Evolutionary conservation across 2,113 vertebrate genomes (phyloP).

Genomic region (Hemicordylus capensis): DNA sequence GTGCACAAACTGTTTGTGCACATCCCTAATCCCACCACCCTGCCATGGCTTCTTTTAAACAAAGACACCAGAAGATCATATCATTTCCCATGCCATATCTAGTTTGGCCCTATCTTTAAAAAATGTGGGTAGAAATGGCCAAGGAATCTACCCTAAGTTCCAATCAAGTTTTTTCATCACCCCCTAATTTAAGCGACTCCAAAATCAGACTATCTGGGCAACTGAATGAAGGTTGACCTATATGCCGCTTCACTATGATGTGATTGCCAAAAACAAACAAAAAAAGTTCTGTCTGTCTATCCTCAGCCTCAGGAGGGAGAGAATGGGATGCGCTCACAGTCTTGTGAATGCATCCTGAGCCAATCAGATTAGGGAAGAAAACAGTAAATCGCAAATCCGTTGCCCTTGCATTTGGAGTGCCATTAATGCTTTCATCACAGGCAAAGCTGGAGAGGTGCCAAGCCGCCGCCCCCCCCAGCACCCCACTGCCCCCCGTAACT

Average conservation of each 20-base stretch:
- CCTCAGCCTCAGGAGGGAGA: background rate
- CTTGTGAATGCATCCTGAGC: background rate
- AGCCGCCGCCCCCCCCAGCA: background rate
- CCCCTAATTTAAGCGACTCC: background rate
- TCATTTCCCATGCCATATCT: background rate
- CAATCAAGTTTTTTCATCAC: background rate
- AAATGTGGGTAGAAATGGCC: background rate
- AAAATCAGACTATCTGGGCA: background rate
- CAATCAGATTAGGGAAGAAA: background rate
- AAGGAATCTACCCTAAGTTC: background rate
- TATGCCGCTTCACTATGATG: too few species aligned
- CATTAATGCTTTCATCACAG: background rate
- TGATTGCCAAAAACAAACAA: too few species aligned
- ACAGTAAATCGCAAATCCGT: background rate
- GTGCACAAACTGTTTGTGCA: too few species aligned
- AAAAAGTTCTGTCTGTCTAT: too few species aligned
- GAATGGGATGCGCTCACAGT: too few species aligned
- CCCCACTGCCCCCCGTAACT: background rate
- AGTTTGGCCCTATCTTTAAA: background rate
- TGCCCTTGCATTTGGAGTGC: background rate
- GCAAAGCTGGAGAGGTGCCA: conserved; percentile 10
- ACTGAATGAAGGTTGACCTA: too few species aligned
- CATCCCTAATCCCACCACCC: too few species aligned
- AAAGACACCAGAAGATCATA: background rate
- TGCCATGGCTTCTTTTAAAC: too few species aligned